These are phyloP conservation scores for Bombus pyrosoma DNA, from an alignment of 1,140 invertebrate species.

Conservation along the genomic window DNA sequence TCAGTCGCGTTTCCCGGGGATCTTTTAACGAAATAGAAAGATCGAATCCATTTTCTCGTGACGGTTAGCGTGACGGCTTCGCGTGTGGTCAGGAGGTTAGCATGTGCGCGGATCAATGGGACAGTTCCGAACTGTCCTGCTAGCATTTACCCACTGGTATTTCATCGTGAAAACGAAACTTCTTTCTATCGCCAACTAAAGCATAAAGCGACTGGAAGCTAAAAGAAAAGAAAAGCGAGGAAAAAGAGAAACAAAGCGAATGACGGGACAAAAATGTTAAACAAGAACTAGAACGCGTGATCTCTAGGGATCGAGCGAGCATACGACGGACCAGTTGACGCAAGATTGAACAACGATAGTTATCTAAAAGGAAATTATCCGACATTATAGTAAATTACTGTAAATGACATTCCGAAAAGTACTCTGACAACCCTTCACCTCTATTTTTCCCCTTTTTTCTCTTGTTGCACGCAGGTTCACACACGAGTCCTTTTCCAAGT, in stretches of 20 bases:
- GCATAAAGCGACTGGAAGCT: background rate
- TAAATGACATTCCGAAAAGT: background rate
- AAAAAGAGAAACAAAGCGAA: no score
- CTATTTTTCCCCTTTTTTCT: background rate
- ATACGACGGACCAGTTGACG: background rate
- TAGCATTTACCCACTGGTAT: slow-evolving; percentile 31
- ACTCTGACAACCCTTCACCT: background rate
- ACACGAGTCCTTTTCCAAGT: background rate
- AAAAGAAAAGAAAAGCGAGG: background rate
- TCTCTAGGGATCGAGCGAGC: background rate
- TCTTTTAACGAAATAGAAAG: slow-evolving; percentile 40
- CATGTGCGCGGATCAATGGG: slow-evolving; percentile 26
- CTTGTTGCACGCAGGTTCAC: background rate
- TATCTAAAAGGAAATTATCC: slow-evolving; percentile 3
- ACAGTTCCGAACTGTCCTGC: slow-evolving; percentile 45
- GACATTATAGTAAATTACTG: background rate
- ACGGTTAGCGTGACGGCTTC: slow-evolving; percentile 51
- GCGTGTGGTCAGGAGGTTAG: slow-evolving; percentile 45
- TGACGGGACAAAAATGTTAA: no score
- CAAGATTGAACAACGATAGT: slow-evolving; percentile 3
- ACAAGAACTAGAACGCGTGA: background rate
- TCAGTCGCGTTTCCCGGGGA: background rate
- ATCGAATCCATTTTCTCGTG: slow-evolving; percentile 66
- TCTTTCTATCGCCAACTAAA: background rate
- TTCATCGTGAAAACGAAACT: background rate